Evolutionary conservation across 2,797 vertebrate genomes (phyloP), one percentile per base, ranked within the genome.

Genomic region (Coracias cyanogaster): DNA sequence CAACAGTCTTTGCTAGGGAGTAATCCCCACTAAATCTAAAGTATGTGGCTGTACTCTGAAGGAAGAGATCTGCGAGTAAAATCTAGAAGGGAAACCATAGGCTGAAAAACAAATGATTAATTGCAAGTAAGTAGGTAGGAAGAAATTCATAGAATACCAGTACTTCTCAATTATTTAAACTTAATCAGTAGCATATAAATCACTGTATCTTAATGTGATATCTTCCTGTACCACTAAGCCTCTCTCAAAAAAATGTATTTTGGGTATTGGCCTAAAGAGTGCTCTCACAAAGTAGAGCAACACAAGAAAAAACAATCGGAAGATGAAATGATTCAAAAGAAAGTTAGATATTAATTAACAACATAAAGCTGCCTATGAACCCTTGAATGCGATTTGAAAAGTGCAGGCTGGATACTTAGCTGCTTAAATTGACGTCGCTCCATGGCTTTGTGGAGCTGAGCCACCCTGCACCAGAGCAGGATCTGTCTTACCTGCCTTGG

Each of bases 101-200:
- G 28, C 35, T 86, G 46, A 67, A 86, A 92, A 79, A 20, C 74
- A 92, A 82, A 86, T 82, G 8, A 82, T 89, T 77, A 82, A 79
- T 77, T 4, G 0, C 71, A 85, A 80, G 37, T 31, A 78, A 37
- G 33, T 51, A 86, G 49, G 51, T 57, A 91, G 92, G 93, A 86
- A 88, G 48, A 83, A 87, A 80, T 57, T 66, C 43, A 26, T 43
- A 82, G 57, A 86, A 91, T 89, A 80, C 7, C 15, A 76, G 35
- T 61, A 43, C 70, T 93, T 91, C 81, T 94, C 70, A 92, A 83
- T 94, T 87, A 92, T 85, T 91, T 90, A 91, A 85, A 88, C 64
- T 70, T 85, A 93, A 92, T 91, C 74, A 92, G 41, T 31, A 65
- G n/a, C 65, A 57, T 55, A 91, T 51, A 89, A 95, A 90, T 92